Percentiles rank a stretch among this genome's conserved stretches.
Conservation (phyloP, 1,140 invertebrate genomes). For the Sipha flava region DNA sequence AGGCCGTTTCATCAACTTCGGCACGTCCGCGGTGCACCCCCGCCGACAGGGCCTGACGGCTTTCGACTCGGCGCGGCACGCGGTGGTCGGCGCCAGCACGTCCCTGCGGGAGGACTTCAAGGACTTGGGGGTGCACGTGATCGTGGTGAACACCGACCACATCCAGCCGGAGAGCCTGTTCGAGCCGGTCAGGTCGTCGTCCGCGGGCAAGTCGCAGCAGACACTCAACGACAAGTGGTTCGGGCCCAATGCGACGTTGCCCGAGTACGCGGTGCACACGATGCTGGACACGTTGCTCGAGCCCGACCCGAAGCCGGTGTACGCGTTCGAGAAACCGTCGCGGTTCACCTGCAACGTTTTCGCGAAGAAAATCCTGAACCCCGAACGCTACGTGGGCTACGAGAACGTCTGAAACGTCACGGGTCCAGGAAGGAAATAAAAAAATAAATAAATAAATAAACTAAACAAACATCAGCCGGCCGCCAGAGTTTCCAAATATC, state of each 20-base stretch:
- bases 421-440: no score
- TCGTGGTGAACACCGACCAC: neutral
- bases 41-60: slow-evolving; percentile 1
- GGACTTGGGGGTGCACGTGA: neutral
- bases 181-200: neutral
- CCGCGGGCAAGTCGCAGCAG: neutral
- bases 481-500: no score
- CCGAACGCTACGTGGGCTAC: neutral
- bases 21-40: neutral
- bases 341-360: neutral
- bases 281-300: neutral
- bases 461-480: no score
- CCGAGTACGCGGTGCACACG: neutral
- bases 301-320: neutral
- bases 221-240: neutral
- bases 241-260: neutral
- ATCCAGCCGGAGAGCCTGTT: neutral
- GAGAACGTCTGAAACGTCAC: neutral
- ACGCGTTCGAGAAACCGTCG: neutral
- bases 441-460: no score
- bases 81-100: neutral
- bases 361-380: neutral
- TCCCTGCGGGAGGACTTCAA: neutral
- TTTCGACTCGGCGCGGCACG: neutral
- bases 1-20: slow-evolving; percentile 13